Evolutionary conservation across 2,797 vertebrate genomes (phyloP), one percentile per base, ranked within the genome.

Genomic region (Tamandua tetradactyla): DNA sequence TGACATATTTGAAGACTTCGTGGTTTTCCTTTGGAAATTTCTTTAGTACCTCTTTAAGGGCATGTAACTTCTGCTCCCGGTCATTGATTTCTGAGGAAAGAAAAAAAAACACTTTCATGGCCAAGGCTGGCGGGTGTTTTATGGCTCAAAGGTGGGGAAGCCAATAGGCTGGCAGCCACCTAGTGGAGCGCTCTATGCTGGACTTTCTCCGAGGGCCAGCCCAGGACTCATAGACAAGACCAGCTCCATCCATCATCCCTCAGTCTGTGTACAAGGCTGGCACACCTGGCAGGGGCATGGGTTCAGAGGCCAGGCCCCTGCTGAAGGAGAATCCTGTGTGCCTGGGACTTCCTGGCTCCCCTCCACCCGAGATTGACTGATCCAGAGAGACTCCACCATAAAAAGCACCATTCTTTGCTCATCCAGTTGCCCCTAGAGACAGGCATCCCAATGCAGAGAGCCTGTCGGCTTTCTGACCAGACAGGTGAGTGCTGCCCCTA

Each of bases 1-100:
- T 99, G 98, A 99, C 99, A 12, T 99, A 99, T 98, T 98, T 99
- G 98, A 99, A 99, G 98, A 99, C 99, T 90, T 99, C 99, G 1
- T 99, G 99, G 98, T 99, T 99, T 95, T 99, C 99, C 97, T 98
- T 99, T 37, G 99, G 99, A 95, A 99, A 99, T 91, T 98, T 99
- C 96, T 98, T 98, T 92, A 99, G 98, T 62, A 99, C 98, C n/a
- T 99, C 99, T 98, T 99, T 99, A 96, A 99, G 99, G 57, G 99
- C 98, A 18, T 99, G 99, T 81, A 99, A 97, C 91, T 99, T 99
- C 98, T 99, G 99, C 94, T 99, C 99, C 86, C 99, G 98, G 98
- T 99, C 99, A 3, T 98, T 99, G 98, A 99, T 99, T 98, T 99
- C 99, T 99, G 98, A 82, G 83, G 72, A 91, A 14, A 95, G 59